Evolutionary conservation across 2,113 vertebrate genomes (phyloP), one percentile per base, ranked within the genome.

Genomic region (Glaucomys volans): DNA sequence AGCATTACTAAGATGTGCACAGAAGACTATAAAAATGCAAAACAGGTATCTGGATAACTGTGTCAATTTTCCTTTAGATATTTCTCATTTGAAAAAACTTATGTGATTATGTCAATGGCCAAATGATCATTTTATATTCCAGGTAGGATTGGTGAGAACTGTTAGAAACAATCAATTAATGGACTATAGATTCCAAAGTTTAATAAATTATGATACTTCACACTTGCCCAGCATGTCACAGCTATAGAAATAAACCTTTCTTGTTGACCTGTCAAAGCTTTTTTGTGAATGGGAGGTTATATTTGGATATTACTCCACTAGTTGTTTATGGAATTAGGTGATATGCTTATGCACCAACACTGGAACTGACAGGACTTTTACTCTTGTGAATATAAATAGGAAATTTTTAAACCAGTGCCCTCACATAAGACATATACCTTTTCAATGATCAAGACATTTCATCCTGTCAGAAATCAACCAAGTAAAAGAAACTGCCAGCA

Each of bases 371-470:
- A 1, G n/a, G 18, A 28, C 13, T 71, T 93, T 82, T 30, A 32
- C 4, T 87, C 59, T 85, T 72, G 52, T 95, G 2, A 79, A 59
- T 85, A 81, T 75, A 30, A 3, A 12, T 16, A 30, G 8, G 42
- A 69, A 50, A 30, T 69, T 93, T 79, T 83, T 66, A 95, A 89
- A n/a, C 12, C 22, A 87, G 26, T 40, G 24, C 32, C 11, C 52
- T 50, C 17, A 40, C 10, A 47, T 71, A 44, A 87, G 90, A 71
- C 6, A 44, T 42, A 42, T 66, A n/a, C 89, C 66, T 96, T 93
- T 95, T 47, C 90, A 35, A 16, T 88, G 28, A 84, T 83, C 7
- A 72, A 82, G 83, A 66, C n/a, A 26, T 97, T 97, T 90, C 28
- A 82, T 50, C 82, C 40, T 80, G 5, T 81, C 77, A 90, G 71